Percentiles rank a stretch among this genome's conserved stretches.
Conservation (phyloP, 2,888 invertebrate species). For the Chrysina gloriosa region DNA sequence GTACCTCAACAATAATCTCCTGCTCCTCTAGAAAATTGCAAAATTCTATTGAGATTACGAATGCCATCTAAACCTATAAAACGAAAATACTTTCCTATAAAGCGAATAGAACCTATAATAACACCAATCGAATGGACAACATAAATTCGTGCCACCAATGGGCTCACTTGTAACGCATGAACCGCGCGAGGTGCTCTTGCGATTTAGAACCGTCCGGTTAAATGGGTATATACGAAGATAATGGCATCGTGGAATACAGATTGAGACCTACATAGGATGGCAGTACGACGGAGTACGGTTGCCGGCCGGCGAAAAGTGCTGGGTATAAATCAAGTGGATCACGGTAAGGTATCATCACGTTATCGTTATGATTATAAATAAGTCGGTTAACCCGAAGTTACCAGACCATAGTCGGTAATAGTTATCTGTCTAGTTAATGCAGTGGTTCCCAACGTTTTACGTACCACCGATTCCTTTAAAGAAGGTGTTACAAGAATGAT, state of each 20-base stretch:
- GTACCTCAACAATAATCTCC: no score
- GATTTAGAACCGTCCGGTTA: slow-evolving; percentile 7
- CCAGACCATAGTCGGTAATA: neutral
- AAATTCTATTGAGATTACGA: no score
- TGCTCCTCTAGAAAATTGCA: no score
- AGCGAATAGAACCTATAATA: neutral
- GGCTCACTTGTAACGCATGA: neutral
- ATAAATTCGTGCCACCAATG: neutral
- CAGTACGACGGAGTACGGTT: neutral
- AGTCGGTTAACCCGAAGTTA: slow-evolving; percentile 11
- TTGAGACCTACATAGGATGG: slow-evolving; percentile 2
- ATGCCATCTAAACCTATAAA: no score
- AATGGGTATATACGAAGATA: slow-evolving; percentile 6
- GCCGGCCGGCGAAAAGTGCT: neutral
- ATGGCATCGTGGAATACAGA: slow-evolving; percentile 1
- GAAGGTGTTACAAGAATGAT: no score
- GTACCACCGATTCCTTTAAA: neutral
- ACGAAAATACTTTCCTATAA: neutral
- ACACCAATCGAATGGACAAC: neutral
- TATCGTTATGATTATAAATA: slow-evolving; percentile 17
- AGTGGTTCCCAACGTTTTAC: slow-evolving; percentile 9
- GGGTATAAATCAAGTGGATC: slow-evolving; percentile 5
- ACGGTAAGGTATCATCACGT: slow-evolving; percentile 18
- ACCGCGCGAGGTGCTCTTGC: neutral
- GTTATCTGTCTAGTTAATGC: slow-evolving; percentile 2